These are phyloP conservation scores for Smithornis capensis DNA, from an alignment of 2,113 vertebrate genomes.

Conservation along the genomic window DNA sequence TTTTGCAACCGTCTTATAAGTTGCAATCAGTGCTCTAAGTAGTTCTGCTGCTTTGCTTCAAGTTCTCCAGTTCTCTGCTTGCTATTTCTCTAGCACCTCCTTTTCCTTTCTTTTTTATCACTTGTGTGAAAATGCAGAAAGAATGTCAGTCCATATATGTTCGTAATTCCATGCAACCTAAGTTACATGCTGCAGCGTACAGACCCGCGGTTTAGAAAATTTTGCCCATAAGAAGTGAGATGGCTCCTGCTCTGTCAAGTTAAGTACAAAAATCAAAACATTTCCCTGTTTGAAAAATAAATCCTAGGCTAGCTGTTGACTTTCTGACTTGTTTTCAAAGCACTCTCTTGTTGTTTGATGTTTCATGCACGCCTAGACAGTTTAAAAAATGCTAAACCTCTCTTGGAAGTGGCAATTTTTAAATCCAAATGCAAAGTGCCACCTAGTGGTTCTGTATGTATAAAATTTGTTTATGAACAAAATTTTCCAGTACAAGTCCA, in stretches of 20 bases:
- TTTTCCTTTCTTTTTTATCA: background rate
- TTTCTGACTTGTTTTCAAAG: constrained; percentile 5
- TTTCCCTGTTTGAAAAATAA: background rate
- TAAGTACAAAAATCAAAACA: background rate
- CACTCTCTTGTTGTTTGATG: background rate
- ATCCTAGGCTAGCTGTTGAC: background rate
- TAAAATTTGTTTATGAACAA: background rate
- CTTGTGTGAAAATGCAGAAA: background rate
- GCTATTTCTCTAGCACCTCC: background rate
- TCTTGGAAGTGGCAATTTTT: background rate
- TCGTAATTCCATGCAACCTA: background rate
- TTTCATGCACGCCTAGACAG: background rate
- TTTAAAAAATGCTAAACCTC: background rate
- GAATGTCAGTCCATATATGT: background rate
- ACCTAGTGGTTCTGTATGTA: background rate
- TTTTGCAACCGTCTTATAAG: background rate
- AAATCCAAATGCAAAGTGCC: background rate
- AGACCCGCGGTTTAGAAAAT: background rate
- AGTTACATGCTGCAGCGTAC: background rate
- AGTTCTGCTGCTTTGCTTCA: background rate
- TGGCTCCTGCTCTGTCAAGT: background rate
- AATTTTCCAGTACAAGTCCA: background rate
- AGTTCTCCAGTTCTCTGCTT: background rate
- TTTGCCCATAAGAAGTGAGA: constrained; percentile 6
- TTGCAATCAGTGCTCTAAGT: accelerated